A percentile compares a stretch with the other conserved stretches of the same genome.
Conservation (phyloP, 2,797 vertebrate species). For the Lepus townsendii region DNA sequence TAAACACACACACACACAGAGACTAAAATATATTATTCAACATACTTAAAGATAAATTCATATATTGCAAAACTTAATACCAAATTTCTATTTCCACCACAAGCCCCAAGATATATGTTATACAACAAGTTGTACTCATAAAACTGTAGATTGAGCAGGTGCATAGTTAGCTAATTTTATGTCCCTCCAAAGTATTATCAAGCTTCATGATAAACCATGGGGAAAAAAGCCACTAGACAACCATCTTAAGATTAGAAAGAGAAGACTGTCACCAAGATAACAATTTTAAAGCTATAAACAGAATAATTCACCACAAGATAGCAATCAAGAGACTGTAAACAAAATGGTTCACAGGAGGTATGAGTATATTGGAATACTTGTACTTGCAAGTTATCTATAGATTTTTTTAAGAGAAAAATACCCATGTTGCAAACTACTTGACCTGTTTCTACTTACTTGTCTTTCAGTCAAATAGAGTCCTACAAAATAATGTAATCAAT, state of each 20-base stretch:
- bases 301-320: conserved; percentile 75
- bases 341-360: conserved; percentile 73
- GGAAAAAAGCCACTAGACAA: conserved; percentile 71
- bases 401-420: conserved; percentile 71
- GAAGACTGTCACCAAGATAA: conserved; percentile 81
- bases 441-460: conserved; percentile 16
- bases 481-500: background rate
- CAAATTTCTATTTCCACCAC: conserved; percentile 53
- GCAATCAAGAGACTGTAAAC: conserved; percentile 77
- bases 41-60: conserved; percentile 43
- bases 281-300: conserved; percentile 83
- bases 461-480: conserved; percentile 12
- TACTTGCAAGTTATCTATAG: conserved; percentile 60
- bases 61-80: background rate
- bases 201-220: conserved; percentile 62
- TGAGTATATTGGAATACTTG: conserved; percentile 60
- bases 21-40: background rate
- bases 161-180: conserved; percentile 78
- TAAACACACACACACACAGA: no score
- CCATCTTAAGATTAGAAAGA: conserved; percentile 76
- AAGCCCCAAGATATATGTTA: conserved; percentile 51
- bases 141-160: conserved; percentile 74
- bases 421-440: conserved; percentile 10
- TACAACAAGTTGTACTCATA: conserved; percentile 56
- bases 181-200: conserved; percentile 71